Evolutionary conservation across 30 jellyfish, hydroid and myxozoan species (phyloP).

Genomic region (Sanderia malayensis): DNA sequence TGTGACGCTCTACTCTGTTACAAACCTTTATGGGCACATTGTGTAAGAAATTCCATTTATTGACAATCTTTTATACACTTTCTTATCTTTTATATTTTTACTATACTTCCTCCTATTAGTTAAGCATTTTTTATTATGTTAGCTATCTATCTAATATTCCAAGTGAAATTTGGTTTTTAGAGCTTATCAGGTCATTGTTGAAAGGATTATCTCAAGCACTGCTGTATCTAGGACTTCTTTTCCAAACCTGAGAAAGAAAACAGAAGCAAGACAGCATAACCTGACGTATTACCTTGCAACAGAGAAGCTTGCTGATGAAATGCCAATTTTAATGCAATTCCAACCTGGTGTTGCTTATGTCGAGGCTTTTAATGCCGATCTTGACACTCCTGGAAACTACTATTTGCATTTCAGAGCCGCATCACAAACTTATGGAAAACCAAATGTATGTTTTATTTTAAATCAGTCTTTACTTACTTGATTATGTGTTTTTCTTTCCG

Average conservation of each 20-base stretch:
- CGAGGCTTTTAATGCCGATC: slow-evolving; percentile 17
- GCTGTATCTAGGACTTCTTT: slow-evolving; percentile 20
- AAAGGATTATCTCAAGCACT: not conserved
- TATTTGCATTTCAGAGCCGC: slow-evolving; percentile 44
- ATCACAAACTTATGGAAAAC: too few species aligned
- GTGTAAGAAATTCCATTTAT: too few species aligned
- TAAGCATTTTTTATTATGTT: too few species aligned
- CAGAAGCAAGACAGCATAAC: slow-evolving; percentile 35
- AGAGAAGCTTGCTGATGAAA: not conserved
- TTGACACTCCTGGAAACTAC: slow-evolving; percentile 63
- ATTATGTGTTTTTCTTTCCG: too few species aligned
- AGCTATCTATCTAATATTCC: too few species aligned
- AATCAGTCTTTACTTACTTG: too few species aligned
- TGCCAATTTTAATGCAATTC: slow-evolving; percentile 15
- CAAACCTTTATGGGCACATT: slow-evolving; percentile 58
- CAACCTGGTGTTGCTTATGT: slow-evolving; percentile 54
- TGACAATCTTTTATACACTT: too few species aligned
- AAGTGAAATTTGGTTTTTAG: too few species aligned
- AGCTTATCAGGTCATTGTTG: slow-evolving; percentile 53
- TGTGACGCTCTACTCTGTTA: slow-evolving; percentile 40
- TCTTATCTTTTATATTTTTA: too few species aligned
- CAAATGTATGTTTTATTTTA: too few species aligned
- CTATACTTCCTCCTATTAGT: too few species aligned
- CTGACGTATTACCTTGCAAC: slow-evolving; percentile 42
- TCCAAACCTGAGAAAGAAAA: slow-evolving; percentile 12